Evolutionary conservation across 2,797 vertebrate species (phyloP).

Genomic region (Pseudochirops cupreus): DNA sequence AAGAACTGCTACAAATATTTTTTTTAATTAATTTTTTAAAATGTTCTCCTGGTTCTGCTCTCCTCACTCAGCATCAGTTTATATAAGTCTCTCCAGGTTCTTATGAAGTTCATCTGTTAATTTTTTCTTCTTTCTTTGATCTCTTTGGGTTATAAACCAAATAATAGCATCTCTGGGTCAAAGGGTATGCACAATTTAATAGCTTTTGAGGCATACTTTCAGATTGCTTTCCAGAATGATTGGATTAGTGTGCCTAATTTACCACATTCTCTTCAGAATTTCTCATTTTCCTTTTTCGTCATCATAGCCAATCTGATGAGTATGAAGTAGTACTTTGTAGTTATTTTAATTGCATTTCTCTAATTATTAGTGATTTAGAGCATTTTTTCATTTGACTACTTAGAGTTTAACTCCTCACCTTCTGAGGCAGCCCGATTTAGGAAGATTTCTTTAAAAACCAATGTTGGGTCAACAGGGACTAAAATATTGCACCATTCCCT

Average conservation of each 20-base stretch:
- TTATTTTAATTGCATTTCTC: not conserved
- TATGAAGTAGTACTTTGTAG: not conserved
- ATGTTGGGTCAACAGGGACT: not conserved
- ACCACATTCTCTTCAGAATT: not conserved
- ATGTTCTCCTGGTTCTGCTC: too few species aligned
- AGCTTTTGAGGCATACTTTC: not conserved
- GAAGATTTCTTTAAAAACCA: too few species aligned
- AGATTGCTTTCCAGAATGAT: not conserved
- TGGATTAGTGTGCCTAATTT: not conserved
- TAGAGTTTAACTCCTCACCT: not conserved
- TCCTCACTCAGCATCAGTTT: too few species aligned
- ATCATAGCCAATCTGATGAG: not conserved
- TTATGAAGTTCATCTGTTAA: too few species aligned
- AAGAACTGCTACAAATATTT: too few species aligned
- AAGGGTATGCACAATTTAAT: not conserved
- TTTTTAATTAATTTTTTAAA: too few species aligned
- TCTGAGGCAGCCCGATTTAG: too few species aligned
- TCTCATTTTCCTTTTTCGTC: not conserved
- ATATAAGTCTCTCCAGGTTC: too few species aligned
- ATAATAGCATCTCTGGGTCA: not conserved
- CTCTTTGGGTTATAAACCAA: not conserved
- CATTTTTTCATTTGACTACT: not conserved
- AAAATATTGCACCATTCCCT: not conserved
- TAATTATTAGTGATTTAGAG: not conserved
- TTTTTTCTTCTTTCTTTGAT: not conserved